A percentile compares a stretch with the other conserved stretches of the same genome.
Evolutionary conservation across 1,140 invertebrate genomes (phyloP).

Genomic region (Anastatus disparis): DNA sequence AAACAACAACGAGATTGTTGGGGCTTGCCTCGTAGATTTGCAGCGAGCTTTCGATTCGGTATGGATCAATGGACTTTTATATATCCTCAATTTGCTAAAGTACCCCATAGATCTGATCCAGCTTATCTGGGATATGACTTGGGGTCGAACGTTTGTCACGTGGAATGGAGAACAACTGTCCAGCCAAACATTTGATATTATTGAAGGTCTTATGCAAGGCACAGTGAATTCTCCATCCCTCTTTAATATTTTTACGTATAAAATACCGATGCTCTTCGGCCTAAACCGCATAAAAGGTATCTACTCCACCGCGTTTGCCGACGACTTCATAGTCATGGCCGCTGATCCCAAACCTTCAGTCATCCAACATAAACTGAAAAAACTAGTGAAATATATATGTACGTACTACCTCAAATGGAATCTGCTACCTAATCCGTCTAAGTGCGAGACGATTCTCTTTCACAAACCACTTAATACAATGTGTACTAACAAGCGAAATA

Average conservation of each 20-base stretch:
- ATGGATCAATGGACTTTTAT: background rate
- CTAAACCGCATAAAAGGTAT: no score
- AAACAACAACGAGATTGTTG: background rate
- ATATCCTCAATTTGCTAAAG: conserved; percentile 32
- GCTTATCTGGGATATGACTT: conserved; percentile 31
- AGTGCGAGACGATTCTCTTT: background rate
- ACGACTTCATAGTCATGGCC: background rate
- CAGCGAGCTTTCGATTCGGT: background rate
- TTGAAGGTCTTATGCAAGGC: conserved; percentile 44
- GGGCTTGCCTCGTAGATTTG: background rate
- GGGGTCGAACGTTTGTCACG: conserved; percentile 10
- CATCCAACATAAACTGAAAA: background rate
- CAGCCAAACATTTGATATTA: background rate
- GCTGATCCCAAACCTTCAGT: background rate
- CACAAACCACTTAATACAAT: background rate
- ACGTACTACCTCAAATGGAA: background rate
- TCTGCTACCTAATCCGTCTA: background rate
- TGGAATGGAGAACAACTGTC: background rate
- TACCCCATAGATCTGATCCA: conserved; percentile 18
- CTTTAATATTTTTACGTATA: conserved; percentile 40
- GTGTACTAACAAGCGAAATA: background rate
- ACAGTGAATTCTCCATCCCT: conserved; percentile 41
- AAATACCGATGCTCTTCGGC: conserved; percentile 12
- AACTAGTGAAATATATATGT: background rate
- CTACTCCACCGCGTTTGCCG: no score